Evolutionary conservation across 2,888 invertebrate genomes (phyloP), one percentile per base, ranked within the genome.

Genomic region (Ectemnius continuus): DNA sequence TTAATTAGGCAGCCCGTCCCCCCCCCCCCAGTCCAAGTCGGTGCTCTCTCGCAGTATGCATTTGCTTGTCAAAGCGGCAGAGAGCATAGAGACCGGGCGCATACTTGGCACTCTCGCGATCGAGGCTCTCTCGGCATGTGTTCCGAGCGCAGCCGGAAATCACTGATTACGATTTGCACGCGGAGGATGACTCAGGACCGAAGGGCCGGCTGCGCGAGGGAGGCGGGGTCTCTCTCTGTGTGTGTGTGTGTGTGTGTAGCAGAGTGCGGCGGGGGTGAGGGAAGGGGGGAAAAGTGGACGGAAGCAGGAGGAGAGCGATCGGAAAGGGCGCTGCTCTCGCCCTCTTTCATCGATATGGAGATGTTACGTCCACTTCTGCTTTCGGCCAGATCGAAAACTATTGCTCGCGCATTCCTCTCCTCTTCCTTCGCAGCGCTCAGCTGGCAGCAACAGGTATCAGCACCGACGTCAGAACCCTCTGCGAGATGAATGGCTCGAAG

Each of bases 361-460:
- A 20, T 2, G 20, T 20, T 2, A 20, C 20, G 20, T n/a, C 61
- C 20, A 2, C 47, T 16, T 23, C 11, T 13, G 52, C 11, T 48
- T 46, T 56, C 14, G 16, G 20, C 46, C 52, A 20, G 0, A 59
- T n/a, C 46, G 47, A 56, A 52, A 23, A 45, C 74, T 66, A 66
- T 65, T 56, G 59, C 18, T 20, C 59, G 18, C 67, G 71, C 71
- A 60, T 36, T 65, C 72, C 61, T 68, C 6, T 48, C 71, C 75
- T 72, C 69, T 72, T 73, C 65, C 62, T 73, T 52, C 74, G 79
- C 71, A 76, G 81, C 78, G 73, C 81, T 36, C 8, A 11, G 8
- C 36, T 36, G 36, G 36, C 8, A 36, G 86, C 86, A 86, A 86
- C 86, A 86, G 86, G 86, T 86, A 86, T 84, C 80, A 47, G 78